A percentile compares a stretch with the other conserved stretches of the same genome.
Conservation (phyloP, 35 echinoderm and acorn worm genomes). For the Heliocidaris erythrogramma region DNA sequence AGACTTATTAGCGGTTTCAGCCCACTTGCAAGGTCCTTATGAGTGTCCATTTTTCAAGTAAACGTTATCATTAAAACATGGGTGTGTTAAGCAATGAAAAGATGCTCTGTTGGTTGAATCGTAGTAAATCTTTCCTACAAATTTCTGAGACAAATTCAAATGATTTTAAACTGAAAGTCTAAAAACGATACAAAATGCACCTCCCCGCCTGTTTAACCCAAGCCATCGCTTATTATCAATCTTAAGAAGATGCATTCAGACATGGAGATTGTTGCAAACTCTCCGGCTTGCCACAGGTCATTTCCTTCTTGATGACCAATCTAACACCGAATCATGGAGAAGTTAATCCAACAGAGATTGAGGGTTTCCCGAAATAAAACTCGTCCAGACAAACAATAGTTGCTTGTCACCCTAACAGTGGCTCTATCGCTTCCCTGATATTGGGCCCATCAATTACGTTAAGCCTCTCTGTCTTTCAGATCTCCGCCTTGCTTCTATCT, state of each 20-base stretch:
- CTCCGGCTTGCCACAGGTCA: neutral
- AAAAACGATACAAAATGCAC: neutral
- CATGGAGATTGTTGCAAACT: neutral
- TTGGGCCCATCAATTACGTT: slow-evolving; percentile 26
- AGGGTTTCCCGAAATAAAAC: neutral
- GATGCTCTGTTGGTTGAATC: neutral
- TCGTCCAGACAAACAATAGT: neutral
- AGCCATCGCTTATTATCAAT: neutral
- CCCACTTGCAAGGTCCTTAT: neutral
- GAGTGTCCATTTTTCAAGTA: neutral
- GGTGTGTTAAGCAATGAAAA: neutral
- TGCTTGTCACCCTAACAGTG: neutral
- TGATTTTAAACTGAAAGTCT: neutral
- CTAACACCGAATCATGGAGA: neutral
- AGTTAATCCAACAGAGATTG: neutral
- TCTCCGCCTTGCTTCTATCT: neutral
- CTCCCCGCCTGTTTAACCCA: neutral
- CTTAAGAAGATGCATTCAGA: neutral
- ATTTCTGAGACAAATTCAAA: neutral
- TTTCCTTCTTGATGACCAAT: neutral
- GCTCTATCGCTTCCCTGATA: neutral
- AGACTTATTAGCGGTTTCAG: neutral
- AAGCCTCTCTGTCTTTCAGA: neutral
- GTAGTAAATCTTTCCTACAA: neutral
- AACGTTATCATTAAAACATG: neutral